Base-by-base conservation (phyloP, 2,888 invertebrate species). In the Bellardia pandia region DNA sequence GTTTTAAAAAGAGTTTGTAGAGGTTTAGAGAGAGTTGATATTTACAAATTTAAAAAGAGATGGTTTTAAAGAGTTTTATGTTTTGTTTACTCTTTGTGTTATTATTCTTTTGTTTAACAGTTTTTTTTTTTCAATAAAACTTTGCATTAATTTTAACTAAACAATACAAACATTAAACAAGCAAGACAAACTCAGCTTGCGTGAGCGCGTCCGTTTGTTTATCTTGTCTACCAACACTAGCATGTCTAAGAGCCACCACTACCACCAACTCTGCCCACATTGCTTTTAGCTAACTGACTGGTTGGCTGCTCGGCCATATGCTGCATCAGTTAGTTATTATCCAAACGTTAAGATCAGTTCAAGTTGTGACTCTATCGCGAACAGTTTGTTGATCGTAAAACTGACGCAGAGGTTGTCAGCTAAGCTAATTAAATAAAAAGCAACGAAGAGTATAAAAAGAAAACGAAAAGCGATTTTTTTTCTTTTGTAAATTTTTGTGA, bases 301-400 rank as follows among this genome's bases (percentile, higher is more conserved):
- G 33, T 40, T 16, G 58, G 33, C 33, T 68, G 69, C 8, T 64
- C 72, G 33, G 74, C 86, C 86, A 76, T 86, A 76, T 86, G 86
- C 66, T 74, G 69, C 30, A 51, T 30, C 30, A 53, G 42, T 56
- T 56, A n/a, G 42, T 56, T 56, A n/a, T 62, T 60, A 77, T 85
- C 81, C 81, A 85, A 83, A 79, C 78, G 48, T 78, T 78, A 71
- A 82, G 81, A 85, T 87, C 87, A 87, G 85, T 87, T 85, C 48
- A 85, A 75, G 64, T 78, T 82, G 87, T 75, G 87, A 87, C 81
- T 81, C 81, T 81, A 77, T 74, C 74, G 85, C 69, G 78, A 77
- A 66, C 85, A 75, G 80, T 80, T 86, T 78, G 62, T 53, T 69
- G 82, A 79, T 85, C 79, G 85, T 75, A 64, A 75, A 71, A 66